Base-by-base conservation (phyloP, 92 coral and sea anemone genomes). In the Parazoanthus darwini region DNA sequence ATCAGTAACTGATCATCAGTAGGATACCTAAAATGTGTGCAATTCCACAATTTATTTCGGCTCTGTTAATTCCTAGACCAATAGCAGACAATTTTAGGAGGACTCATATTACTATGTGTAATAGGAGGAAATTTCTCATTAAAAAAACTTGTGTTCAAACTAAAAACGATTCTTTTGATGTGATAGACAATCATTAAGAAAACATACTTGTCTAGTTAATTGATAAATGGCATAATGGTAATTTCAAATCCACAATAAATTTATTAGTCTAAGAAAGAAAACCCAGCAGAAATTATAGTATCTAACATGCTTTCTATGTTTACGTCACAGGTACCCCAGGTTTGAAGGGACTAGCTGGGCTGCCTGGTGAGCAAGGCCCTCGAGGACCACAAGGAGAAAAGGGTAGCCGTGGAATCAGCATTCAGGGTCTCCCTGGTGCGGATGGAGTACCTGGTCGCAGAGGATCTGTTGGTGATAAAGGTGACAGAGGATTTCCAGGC, bases 391-490 rank as follows among this genome's bases (percentile, higher is more conserved):
- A 36, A 8, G 99, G 99, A 3, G 86, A 76, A 3, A 90, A 85
- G 82, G 99, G 99, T 0, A 33, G 56, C 13, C 92, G 82, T n/a
- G 99, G 95, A 23, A 18, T 87, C 8, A 46, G 74, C 36, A 72
- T 91, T 8, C 90, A 86, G 39, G 99, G 99, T 23, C 86, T 66
- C 4, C 74, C 77, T 29, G 98, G 99, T 46, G 93, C 92, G 90
- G 94, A 97, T 74, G 99, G 99, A 20, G 89, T 79, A 22, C 86
- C 87, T 36, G 99, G 99, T 20, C 91, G 90, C 70, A 83, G 35
- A 11, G 99, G 99, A 76, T 36, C 63, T 8, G 0, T 74, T 4
- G 98, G 98, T 33, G 84, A 48, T 0, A 92, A 89, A 79, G 98
- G 98, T 5, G 86, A 58, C 0, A 7, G 3, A 22, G 98, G 98